Base-by-base conservation (phyloP, 2,888 invertebrate species). In the Palloptera scutellata region DNA sequence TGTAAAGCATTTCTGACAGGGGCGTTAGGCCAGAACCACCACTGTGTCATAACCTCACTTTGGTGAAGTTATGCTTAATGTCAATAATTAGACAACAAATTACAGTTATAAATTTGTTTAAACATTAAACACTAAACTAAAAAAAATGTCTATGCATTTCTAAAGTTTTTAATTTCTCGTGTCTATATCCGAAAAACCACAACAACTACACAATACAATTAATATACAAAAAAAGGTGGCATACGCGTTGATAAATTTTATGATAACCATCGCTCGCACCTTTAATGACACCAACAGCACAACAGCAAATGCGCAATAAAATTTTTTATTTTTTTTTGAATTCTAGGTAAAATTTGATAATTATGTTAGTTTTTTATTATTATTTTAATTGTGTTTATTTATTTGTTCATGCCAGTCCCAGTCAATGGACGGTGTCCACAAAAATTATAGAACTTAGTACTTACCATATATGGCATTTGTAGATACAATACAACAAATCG, bases 21-120 rank as follows among this genome's bases (percentile, higher is more conserved):
- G 63, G 76, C 76, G 78, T 78, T 78, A 76, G 76, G 64, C 77
- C 78, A 77, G 72, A 78, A 78, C 74, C 48, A 78, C 74, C 48
- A 74, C 6, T 30, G 30, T 68, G 76, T 71, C 74, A 74, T 42
- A 59, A 60, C 45, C 41, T 60, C 48, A 48, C 48, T 48, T 48
- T 15, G 15, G 2, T 30, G 30, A 30, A 2, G 6, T 30, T 30
- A 30, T 30, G 30, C 30, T 30, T 30, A 30, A 30, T 30, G 30
- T 30, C 30, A 30, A 30, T 30, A 30, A 30, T 30, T 30, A 30
- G 30, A 30, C 30, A 30, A 30, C 30, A 30, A 30, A 30, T 30
- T 30, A 30, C 30, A 30, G 6, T 30, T 30, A 30, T 30, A 30
- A 30, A 30, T 30, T 30, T 30, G 30, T 30, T 30, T 30, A 30